Percentiles rank a stretch among this genome's conserved stretches.
Conservation (phyloP, 2,888 invertebrate species). For the Timandra comae region DNA sequence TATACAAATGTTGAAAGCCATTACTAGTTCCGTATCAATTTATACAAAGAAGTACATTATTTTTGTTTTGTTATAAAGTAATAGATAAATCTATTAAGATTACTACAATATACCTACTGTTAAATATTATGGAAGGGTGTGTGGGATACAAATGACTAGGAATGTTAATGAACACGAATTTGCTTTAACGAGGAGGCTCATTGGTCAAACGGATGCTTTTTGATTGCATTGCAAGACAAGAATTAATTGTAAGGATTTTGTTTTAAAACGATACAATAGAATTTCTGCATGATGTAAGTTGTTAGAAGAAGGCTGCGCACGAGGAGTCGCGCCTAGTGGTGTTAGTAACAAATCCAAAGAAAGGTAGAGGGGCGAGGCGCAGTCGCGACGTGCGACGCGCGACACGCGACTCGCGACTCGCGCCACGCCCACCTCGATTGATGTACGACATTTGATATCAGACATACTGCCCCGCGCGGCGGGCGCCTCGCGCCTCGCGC, state of each 20-base stretch:
- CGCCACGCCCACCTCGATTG: slow-evolving; percentile 1
- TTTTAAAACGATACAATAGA: slow-evolving; percentile 38
- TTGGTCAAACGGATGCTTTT: slow-evolving; percentile 48
- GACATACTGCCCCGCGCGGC: slow-evolving; percentile 18
- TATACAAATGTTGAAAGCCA: slow-evolving; percentile 58
- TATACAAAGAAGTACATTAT: slow-evolving; percentile 46
- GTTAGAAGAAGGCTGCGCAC: slow-evolving; percentile 18
- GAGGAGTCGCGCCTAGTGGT: slow-evolving; percentile 19
- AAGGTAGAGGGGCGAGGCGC: slow-evolving; percentile 21
- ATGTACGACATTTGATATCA: background rate
- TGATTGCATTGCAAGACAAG: slow-evolving; percentile 31
- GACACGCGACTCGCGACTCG: slow-evolving; percentile 5
- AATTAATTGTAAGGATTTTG: slow-evolving; percentile 44
- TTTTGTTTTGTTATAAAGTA: slow-evolving; percentile 67
- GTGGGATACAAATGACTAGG: slow-evolving; percentile 49
- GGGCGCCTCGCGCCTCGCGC: slow-evolving; percentile 40
- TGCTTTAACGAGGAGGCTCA: slow-evolving; percentile 62
- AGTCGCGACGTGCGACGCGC: slow-evolving; percentile 11
- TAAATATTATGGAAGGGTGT: slow-evolving; percentile 49
- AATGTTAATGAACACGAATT: slow-evolving; percentile 45
- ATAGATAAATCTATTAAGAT: slow-evolving; percentile 67
- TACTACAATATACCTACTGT: slow-evolving; percentile 39
- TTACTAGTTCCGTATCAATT: slow-evolving; percentile 49
- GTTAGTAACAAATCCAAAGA: slow-evolving; percentile 59
- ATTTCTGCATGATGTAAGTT: slow-evolving; percentile 43